Evolutionary conservation across 2,113 vertebrate genomes (phyloP).

Genomic region (Tetraodon nigroviridis): DNA sequence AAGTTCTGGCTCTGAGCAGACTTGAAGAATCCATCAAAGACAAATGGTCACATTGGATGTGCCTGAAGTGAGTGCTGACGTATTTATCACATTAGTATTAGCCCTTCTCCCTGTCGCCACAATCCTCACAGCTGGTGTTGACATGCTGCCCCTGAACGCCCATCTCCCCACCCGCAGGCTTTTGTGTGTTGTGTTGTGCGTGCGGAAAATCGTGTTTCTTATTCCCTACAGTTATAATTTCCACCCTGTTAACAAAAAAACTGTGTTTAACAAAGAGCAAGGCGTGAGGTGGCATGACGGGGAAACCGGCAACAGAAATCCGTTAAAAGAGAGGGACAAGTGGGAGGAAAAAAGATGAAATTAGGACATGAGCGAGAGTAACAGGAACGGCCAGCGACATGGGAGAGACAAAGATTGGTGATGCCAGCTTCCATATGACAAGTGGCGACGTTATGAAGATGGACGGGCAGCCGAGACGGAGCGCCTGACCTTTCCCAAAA

Average conservation of each 20-base stretch:
- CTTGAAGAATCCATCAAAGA: slow-evolving; percentile 29
- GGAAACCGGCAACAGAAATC: background rate
- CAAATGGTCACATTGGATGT: slow-evolving; percentile 36
- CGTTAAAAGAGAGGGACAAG: background rate
- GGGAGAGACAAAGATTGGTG: slow-evolving; percentile 75
- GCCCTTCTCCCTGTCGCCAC: slow-evolving; percentile 68
- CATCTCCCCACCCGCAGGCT: slow-evolving; percentile 47
- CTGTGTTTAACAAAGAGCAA: slow-evolving; percentile 3
- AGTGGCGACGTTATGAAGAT: slow-evolving; percentile 82
- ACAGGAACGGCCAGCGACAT: slow-evolving; percentile 27
- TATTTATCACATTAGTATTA: slow-evolving; percentile 80
- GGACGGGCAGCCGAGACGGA: slow-evolving; percentile 82
- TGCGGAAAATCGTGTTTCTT: slow-evolving; percentile 38
- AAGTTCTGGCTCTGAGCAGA: slow-evolving; percentile 25
- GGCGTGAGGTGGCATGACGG: background rate
- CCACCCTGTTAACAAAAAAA: slow-evolving; percentile 21
- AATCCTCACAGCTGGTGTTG: slow-evolving; percentile 64
- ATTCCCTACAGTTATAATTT: slow-evolving; percentile 35
- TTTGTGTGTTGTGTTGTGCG: slow-evolving; percentile 10
- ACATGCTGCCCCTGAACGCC: slow-evolving; percentile 60
- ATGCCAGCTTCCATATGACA: slow-evolving; percentile 81
- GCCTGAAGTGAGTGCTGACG: slow-evolving; percentile 65
- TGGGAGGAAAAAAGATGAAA: slow-evolving; percentile 1
- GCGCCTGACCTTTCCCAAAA: slow-evolving; percentile 98
- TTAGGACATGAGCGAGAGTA: slow-evolving; percentile 18